A percentile compares a stretch with the other conserved stretches of the same genome.
Evolutionary conservation across 2,888 invertebrate genomes (phyloP).

Genomic region (Orchesellides sinensis): DNA sequence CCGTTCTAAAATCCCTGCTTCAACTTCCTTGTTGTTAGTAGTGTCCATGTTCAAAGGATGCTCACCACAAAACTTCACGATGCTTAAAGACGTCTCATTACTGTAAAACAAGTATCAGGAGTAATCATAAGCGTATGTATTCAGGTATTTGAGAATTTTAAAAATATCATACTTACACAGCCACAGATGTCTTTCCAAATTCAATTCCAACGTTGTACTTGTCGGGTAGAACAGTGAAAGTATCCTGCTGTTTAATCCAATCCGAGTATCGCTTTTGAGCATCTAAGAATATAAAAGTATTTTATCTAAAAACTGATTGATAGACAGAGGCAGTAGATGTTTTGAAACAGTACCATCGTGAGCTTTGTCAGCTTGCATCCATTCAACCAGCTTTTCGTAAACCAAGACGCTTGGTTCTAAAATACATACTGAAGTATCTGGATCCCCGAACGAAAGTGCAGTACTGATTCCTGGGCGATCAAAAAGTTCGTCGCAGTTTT

Average conservation of each 20-base stretch:
- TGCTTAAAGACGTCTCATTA: background rate
- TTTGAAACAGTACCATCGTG: conserved; percentile 11
- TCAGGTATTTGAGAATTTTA: background rate
- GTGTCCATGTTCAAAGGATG: conserved; percentile 27
- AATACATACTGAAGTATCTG: background rate
- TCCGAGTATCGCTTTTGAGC: conserved; percentile 6
- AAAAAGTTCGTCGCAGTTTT: conserved; percentile 48
- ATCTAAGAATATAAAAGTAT: too few species aligned
- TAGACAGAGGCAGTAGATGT: background rate
- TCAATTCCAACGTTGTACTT: conserved; percentile 17
- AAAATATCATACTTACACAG: conserved; percentile 14
- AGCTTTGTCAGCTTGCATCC: conserved; percentile 26
- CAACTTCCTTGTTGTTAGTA: background rate
- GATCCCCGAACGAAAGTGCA: background rate
- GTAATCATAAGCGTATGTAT: too few species aligned
- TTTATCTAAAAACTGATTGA: too few species aligned
- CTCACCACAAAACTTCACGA: conserved; percentile 10
- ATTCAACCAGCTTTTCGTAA: conserved; percentile 35
- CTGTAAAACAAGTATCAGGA: too few species aligned
- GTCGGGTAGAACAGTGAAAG: conserved; percentile 10
- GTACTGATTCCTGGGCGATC: conserved; percentile 12
- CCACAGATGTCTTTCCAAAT: conserved; percentile 8
- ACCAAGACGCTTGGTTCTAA: conserved; percentile 28
- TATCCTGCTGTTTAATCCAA: conserved; percentile 12
- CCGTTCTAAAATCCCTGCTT: conserved; percentile 23